Evolutionary conservation across 2,113 vertebrate species (phyloP).

Genomic region (Seriola quinqueradiata): DNA sequence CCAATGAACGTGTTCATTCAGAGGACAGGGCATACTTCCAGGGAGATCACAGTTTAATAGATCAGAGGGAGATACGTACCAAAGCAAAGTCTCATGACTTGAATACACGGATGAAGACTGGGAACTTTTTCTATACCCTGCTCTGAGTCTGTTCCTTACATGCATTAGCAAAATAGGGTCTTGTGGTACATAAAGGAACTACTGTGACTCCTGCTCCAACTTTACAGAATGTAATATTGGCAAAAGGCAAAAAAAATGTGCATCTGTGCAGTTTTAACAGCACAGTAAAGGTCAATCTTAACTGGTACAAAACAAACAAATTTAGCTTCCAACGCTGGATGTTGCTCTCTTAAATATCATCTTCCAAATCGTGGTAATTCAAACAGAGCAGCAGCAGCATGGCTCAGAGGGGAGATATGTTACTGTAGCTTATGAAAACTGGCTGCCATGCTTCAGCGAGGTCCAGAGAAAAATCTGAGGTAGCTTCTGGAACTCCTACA

Average conservation of each 20-base stretch:
- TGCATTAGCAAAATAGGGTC: conserved; percentile 7
- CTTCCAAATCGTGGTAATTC: conserved; percentile 24
- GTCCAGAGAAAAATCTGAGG: conserved; percentile 53
- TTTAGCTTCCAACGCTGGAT: conserved; percentile 25
- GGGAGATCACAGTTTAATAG: conserved; percentile 74
- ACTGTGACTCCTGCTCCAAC: neutral
- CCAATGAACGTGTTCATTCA: conserved; percentile 74
- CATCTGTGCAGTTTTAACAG: neutral
- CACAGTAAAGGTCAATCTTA: neutral
- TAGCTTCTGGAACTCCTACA: conserved; percentile 24
- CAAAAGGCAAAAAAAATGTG: neutral
- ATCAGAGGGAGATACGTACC: conserved; percentile 66
- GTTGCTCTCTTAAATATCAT: conserved; percentile 35
- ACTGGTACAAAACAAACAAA: neutral
- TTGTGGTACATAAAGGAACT: neutral
- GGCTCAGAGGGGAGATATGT: conserved; percentile 49
- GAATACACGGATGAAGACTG: conserved; percentile 30
- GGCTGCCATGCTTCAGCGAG: conserved; percentile 54
- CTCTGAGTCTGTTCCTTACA: conserved; percentile 7
- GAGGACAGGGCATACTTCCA: conserved; percentile 77
- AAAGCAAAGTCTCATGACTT: conserved; percentile 67
- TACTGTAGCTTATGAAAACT: conserved; percentile 62
- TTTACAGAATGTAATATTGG: neutral
- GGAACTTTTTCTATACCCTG: conserved; percentile 12
- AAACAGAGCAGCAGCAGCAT: conserved; percentile 32